Evolutionary conservation across 1,140 invertebrate species (phyloP).

Genomic region (Epicauta chinensis): DNA sequence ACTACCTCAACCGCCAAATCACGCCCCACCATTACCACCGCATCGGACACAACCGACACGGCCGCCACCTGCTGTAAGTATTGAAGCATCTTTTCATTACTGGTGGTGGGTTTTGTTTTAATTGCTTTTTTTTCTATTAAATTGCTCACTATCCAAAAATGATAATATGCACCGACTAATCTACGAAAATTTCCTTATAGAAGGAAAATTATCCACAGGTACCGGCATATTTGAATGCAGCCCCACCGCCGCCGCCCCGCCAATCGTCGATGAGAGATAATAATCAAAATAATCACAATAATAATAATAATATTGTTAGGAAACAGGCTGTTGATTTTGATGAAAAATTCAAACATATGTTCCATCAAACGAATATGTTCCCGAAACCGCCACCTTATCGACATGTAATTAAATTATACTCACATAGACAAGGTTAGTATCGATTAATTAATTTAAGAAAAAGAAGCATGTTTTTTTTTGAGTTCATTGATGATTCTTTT

Average conservation of each 20-base stretch:
- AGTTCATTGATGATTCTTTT: slow-evolving; percentile 13
- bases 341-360: slow-evolving; percentile 30
- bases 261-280: slow-evolving; percentile 36
- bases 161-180: too few species aligned
- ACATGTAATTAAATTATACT: slow-evolving; percentile 36
- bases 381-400: slow-evolving; percentile 34
- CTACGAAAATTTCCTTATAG: too few species aligned
- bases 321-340: slow-evolving; percentile 27
- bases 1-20: slow-evolving; percentile 26
- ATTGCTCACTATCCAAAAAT: slow-evolving; percentile 23
- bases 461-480: slow-evolving; percentile 1
- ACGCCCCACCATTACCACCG: slow-evolving; percentile 26
- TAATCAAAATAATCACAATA: not conserved
- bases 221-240: slow-evolving; percentile 12
- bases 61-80: slow-evolving; percentile 28
- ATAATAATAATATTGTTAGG: not conserved
- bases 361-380: slow-evolving; percentile 29
- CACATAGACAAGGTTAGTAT: slow-evolving; percentile 35
- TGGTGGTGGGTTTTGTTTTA: not conserved
- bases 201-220: not conserved
- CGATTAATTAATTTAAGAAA: slow-evolving; percentile 1
- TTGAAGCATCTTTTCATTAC: not conserved
- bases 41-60: slow-evolving; percentile 23
- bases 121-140: slow-evolving; percentile 6
- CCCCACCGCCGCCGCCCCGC: slow-evolving; percentile 37